A percentile compares a stretch with the other conserved stretches of the same genome.
phyloP scores from a whole-genome alignment of 1,140 invertebrate species.

The Capitella teleta region DNA sequence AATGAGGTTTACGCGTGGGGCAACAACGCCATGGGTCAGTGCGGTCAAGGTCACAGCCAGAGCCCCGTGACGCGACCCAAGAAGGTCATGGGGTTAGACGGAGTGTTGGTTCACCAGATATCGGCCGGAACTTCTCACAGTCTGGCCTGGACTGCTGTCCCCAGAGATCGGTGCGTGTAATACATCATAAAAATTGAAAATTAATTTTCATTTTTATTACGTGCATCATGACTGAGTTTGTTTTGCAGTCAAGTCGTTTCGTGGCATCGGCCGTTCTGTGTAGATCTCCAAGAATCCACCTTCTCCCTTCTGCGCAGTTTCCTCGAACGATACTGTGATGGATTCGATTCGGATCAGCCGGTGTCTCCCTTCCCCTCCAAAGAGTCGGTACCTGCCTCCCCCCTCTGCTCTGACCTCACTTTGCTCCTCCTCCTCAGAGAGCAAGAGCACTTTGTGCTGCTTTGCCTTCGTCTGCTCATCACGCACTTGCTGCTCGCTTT shows the following conservation, averaged over 20 bases:
- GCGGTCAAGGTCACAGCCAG: constrained; percentile 44
- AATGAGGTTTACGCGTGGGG: constrained; percentile 40
- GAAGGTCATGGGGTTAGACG: constrained; percentile 33
- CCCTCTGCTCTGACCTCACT: constrained; percentile 30
- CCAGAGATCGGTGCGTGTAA: constrained; percentile 42
- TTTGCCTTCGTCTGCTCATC: constrained; percentile 50
- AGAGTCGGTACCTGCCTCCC: constrained; percentile 22
- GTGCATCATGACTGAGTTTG: no score
- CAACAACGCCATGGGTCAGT: constrained; percentile 43
- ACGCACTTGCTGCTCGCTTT: constrained; percentile 52
- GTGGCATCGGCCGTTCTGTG: constrained; percentile 52
- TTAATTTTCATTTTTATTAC: no score
- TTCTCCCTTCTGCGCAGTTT: constrained; percentile 50
- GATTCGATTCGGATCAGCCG: constrained; percentile 39
- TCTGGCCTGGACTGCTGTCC: constrained; percentile 39
- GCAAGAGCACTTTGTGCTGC: constrained; percentile 51
- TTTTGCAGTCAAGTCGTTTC: constrained; percentile 45
- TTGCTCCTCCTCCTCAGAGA: constrained; percentile 40
- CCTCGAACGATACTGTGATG: constrained; percentile 50
- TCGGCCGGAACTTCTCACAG: constrained; percentile 40
- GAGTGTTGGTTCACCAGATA: constrained; percentile 31
- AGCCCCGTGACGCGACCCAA: constrained; percentile 33
- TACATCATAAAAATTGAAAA: no score
- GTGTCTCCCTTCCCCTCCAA: constrained; percentile 42
- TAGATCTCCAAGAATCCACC: constrained; percentile 53